These are phyloP conservation scores for Calephelis nemesis DNA, from an alignment of 1,140 invertebrate species.

Conservation along the genomic window DNA sequence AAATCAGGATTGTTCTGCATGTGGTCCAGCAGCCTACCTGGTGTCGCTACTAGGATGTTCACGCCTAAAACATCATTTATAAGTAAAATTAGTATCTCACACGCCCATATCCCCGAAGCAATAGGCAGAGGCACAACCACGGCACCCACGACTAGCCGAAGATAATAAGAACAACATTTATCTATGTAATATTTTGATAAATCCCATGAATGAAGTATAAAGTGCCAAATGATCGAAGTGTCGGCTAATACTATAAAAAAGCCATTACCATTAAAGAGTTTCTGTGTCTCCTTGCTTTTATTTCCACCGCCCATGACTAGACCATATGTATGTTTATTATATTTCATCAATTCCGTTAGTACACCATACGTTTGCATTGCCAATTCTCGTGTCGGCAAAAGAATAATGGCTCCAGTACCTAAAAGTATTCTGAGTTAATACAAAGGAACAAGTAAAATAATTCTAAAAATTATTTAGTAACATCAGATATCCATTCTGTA, in stretches of 20 bases:
- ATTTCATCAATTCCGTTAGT: constrained; percentile 93
- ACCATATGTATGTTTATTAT: constrained; percentile 89
- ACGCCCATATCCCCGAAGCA: too few species aligned
- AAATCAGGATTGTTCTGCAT: constrained; percentile 97
- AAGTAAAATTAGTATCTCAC: too few species aligned
- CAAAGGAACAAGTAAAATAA: background rate
- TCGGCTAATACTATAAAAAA: background rate
- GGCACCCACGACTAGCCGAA: too few species aligned
- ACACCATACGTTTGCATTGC: constrained; percentile 99
- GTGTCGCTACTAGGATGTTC: constrained; percentile 97
- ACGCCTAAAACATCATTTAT: constrained; percentile 79
- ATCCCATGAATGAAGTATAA: too few species aligned
- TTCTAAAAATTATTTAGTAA: background rate
- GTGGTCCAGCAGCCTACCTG: constrained; percentile 97
- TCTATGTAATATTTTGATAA: too few species aligned
- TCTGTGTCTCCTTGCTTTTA: constrained; percentile 93
- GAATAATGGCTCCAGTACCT: constrained; percentile 89
- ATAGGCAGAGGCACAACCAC: too few species aligned
- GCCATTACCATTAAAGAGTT: constrained; percentile 79
- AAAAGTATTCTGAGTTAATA: background rate
- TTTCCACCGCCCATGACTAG: constrained; percentile 96
- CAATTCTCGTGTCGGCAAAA: constrained; percentile 96
- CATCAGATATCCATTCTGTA: background rate
- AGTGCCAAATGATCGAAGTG: too few species aligned
- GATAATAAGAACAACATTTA: too few species aligned